A percentile compares a stretch with the other conserved stretches of the same genome.
Evolutionary conservation across 2,113 vertebrate genomes (phyloP).

Genomic region (Paradoxurus hermaphroditus): DNA sequence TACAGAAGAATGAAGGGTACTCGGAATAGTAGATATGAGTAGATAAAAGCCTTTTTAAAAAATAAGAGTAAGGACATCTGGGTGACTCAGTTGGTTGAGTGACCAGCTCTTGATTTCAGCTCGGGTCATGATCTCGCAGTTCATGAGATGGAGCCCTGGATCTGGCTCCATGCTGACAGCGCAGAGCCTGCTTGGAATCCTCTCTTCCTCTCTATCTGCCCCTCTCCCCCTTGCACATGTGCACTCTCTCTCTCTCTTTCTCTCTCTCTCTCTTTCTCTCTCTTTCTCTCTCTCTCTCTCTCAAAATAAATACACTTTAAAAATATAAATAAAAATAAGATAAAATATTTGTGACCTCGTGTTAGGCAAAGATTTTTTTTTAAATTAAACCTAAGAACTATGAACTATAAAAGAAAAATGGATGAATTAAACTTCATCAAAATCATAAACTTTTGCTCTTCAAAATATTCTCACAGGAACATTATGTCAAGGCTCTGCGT

Average conservation of each 20-base stretch:
- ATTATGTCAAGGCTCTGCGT: neutral
- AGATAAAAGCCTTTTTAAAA: neutral
- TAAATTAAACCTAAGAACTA: neutral
- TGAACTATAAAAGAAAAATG: neutral
- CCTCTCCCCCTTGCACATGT: too few species aligned
- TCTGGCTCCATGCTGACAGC: too few species aligned
- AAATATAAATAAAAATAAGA: neutral
- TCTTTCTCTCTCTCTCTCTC: too few species aligned
- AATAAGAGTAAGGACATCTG: neutral
- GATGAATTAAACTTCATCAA: neutral
- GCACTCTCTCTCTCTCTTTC: too few species aligned
- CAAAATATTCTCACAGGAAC: neutral
- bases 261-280: too few species aligned
- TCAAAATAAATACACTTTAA: too few species aligned
- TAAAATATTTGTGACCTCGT: neutral
- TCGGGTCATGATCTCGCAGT: too few species aligned
- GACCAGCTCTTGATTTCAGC: too few species aligned
- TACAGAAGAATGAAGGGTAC: neutral
- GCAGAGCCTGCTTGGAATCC: too few species aligned
- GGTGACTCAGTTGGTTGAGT: too few species aligned
- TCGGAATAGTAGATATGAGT: neutral
- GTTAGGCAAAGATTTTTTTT: constrained; percentile 13
- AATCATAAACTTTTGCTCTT: neutral
- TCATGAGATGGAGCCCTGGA: too few species aligned
- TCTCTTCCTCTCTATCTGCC: too few species aligned